These are phyloP conservation scores for Labeo catla DNA, from an alignment of 2,113 vertebrate genomes.

Conservation along the genomic window DNA sequence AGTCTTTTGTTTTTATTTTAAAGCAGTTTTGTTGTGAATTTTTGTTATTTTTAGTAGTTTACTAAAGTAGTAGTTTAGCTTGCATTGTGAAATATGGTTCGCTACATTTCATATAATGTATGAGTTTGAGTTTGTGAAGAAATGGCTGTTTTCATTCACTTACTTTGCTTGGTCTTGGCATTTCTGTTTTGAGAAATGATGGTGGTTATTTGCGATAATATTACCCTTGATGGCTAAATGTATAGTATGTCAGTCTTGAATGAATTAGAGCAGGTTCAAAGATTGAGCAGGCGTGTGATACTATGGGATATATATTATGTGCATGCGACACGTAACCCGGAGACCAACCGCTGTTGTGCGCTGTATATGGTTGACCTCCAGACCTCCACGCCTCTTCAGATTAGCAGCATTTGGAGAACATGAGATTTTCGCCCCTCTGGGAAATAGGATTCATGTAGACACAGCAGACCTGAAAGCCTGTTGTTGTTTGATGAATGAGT, in stretches of 20 bases:
- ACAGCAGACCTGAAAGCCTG: conserved; percentile 43
- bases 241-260: neutral
- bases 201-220: neutral
- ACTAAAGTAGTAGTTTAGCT: neutral
- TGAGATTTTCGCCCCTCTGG: conserved; percentile 11
- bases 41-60: too few species aligned
- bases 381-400: neutral
- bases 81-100: neutral
- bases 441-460: conserved; percentile 41
- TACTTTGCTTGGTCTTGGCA: neutral
- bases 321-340: neutral
- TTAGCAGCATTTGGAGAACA: conserved; percentile 27
- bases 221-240: neutral
- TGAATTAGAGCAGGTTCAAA: neutral
- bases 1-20: too few species aligned
- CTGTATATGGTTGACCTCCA: neutral
- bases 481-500: conserved; percentile 56
- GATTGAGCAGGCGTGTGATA: neutral
- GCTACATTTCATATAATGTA: neutral
- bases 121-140: neutral
- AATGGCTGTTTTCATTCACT: neutral
- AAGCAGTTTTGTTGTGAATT: too few species aligned
- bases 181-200: neutral
- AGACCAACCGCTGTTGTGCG: neutral
- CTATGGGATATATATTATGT: too few species aligned